phyloP scores from a whole-genome alignment of 2,797 vertebrate genomes.

The Orestias chungarensis region DNA sequence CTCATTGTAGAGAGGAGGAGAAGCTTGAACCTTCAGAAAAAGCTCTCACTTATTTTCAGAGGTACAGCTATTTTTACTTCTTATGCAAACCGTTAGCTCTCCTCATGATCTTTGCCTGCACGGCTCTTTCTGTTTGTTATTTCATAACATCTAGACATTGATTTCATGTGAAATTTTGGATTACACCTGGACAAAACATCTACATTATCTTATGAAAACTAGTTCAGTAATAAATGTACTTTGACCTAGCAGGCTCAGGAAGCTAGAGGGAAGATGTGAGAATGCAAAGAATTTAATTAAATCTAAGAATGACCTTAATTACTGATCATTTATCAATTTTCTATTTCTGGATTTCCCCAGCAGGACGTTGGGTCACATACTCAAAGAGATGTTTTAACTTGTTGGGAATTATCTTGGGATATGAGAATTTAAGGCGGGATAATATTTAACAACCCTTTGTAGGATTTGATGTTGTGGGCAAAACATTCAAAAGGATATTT shows the following conservation, averaged over 20 bases:
- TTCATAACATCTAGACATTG: not conserved
- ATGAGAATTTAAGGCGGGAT: not conserved
- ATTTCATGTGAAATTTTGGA: not conserved
- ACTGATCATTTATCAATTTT: slow-evolving; percentile 23
- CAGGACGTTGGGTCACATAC: not conserved
- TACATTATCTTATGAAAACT: not conserved
- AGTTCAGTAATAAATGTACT: not conserved
- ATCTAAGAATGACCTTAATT: too few relatives aligned
- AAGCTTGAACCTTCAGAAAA: not conserved
- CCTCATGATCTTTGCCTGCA: not conserved
- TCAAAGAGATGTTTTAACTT: not conserved
- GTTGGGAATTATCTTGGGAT: not conserved
- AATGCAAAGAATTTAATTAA: too few relatives aligned
- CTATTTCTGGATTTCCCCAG: not conserved
- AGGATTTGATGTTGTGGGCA: not conserved
- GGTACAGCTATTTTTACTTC: not conserved
- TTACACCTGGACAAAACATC: not conserved
- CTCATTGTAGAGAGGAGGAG: not conserved
- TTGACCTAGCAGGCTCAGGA: too few relatives aligned
- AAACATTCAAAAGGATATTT: not conserved
- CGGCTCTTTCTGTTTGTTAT: not conserved
- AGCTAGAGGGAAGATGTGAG: too few relatives aligned
- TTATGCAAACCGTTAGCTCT: slow-evolving; percentile 1
- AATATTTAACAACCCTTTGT: not conserved
- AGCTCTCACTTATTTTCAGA: not conserved